Conservation (phyloP, 2,888 invertebrate species). For the Ochropacha duplaris region DNA sequence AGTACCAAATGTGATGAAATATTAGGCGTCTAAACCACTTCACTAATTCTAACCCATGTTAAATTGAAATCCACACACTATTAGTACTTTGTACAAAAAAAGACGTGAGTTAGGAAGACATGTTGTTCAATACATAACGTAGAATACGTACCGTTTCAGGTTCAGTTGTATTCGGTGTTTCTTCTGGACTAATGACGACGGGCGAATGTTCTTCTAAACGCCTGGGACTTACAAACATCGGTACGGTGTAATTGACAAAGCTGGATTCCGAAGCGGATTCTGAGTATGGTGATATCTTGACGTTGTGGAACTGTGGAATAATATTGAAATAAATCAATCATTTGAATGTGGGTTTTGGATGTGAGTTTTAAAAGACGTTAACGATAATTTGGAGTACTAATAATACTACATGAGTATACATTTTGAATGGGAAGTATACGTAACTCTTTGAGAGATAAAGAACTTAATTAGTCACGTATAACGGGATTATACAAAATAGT, state of each 20-base stretch:
- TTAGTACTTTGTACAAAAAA: slow-evolving; percentile 37
- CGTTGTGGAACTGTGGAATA: slow-evolving; percentile 55
- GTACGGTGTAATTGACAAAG: slow-evolving; percentile 50
- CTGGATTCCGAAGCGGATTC: slow-evolving; percentile 63
- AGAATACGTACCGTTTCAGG: slow-evolving; percentile 62
- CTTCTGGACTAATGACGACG: slow-evolving; percentile 48
- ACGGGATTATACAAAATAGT: neutral
- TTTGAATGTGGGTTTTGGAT: too few species aligned
- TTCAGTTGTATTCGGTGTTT: slow-evolving; percentile 60
- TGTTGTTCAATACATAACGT: neutral
- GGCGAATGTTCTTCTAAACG: slow-evolving; percentile 37
- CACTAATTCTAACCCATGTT: slow-evolving; percentile 55
- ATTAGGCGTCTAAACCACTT: slow-evolving; percentile 27
- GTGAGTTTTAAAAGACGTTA: slow-evolving; percentile 13
- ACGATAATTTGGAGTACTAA: neutral
- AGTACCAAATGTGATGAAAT: slow-evolving; percentile 51
- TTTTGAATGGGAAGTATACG: neutral
- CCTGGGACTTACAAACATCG: slow-evolving; percentile 44
- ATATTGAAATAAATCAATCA: neutral
- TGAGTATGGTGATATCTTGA: slow-evolving; percentile 69
- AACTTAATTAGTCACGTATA: neutral
- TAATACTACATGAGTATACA: neutral
- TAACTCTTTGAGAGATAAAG: neutral
- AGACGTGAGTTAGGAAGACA: slow-evolving; percentile 16
- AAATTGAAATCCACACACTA: slow-evolving; percentile 48